Conservation (phyloP, 2,888 invertebrate genomes). For the Hydroisotoma schaefferi region DNA sequence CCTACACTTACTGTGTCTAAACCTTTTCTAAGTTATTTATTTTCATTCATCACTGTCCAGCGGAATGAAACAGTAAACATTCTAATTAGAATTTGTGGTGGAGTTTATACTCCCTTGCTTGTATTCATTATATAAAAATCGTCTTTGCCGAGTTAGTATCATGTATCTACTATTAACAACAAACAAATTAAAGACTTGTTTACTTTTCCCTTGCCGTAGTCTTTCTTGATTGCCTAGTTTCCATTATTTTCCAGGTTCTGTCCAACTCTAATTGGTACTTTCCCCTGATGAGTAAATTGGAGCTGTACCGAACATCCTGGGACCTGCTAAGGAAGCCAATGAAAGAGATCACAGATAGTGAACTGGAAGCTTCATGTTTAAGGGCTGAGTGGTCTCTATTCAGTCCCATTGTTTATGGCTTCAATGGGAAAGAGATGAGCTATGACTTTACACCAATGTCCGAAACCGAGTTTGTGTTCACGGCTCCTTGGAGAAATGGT, state of each 20-base stretch:
- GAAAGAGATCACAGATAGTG: constrained; percentile 1
- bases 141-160: too few species aligned
- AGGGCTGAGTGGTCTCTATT: constrained; percentile 1
- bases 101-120: too few species aligned
- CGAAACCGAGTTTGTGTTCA: constrained; percentile 7
- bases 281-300: constrained; percentile 12
- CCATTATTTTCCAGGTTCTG: not conserved
- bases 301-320: constrained; percentile 13
- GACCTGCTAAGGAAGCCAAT: constrained; percentile 10
- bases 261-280: constrained; percentile 17
- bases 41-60: too few species aligned
- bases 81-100: too few species aligned
- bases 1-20: too few species aligned
- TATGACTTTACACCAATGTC: constrained; percentile 10
- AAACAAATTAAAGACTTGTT: too few species aligned
- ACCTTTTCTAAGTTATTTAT: too few species aligned
- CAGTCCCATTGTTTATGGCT: constrained; percentile 8
- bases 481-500: constrained; percentile 7
- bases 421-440: not conserved
- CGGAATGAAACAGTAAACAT: too few species aligned
- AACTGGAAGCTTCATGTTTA: constrained; percentile 6
- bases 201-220: not conserved
- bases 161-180: too few species aligned
- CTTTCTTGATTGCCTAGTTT: not conserved
- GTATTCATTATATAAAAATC: too few species aligned